phyloP scores from a whole-genome alignment of 2,888 invertebrate species.

The Clostera curtula region DNA sequence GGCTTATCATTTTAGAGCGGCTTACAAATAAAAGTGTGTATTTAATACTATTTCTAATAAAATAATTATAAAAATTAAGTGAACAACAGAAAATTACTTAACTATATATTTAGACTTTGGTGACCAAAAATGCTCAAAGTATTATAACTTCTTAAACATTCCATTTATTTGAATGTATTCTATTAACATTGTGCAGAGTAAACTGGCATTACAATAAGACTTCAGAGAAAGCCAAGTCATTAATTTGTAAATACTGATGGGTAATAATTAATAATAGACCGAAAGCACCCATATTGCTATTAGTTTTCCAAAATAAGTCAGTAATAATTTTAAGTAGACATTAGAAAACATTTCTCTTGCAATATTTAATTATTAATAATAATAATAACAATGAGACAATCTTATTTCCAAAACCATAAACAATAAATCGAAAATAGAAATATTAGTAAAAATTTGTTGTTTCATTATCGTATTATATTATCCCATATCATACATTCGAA shows the following conservation, averaged over 20 bases:
- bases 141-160: too few species aligned
- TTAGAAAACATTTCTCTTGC: constrained; percentile 61
- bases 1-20: constrained; percentile 3
- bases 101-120: neutral
- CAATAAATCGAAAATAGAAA: constrained; percentile 70
- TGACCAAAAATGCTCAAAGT: neutral
- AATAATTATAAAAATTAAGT: too few species aligned
- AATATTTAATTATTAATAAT: constrained; percentile 55
- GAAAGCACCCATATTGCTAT: constrained; percentile 40
- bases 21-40: too few species aligned
- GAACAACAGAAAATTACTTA: neutral
- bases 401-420: constrained; percentile 69
- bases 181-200: too few species aligned
- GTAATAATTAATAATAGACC: constrained; percentile 28
- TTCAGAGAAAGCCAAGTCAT: constrained; percentile 11
- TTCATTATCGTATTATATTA: constrained; percentile 31
- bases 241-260: constrained; percentile 30
- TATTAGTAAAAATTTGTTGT: constrained; percentile 56
- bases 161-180: too few species aligned
- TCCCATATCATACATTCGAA: neutral
- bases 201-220: constrained; percentile 16
- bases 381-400: constrained; percentile 54
- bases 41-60: too few species aligned
- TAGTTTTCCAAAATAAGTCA: constrained; percentile 45
- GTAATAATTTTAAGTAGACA: constrained; percentile 61